These are phyloP conservation scores for Pterois miles DNA, from an alignment of 2,797 vertebrate genomes.

Conservation along the genomic window DNA sequence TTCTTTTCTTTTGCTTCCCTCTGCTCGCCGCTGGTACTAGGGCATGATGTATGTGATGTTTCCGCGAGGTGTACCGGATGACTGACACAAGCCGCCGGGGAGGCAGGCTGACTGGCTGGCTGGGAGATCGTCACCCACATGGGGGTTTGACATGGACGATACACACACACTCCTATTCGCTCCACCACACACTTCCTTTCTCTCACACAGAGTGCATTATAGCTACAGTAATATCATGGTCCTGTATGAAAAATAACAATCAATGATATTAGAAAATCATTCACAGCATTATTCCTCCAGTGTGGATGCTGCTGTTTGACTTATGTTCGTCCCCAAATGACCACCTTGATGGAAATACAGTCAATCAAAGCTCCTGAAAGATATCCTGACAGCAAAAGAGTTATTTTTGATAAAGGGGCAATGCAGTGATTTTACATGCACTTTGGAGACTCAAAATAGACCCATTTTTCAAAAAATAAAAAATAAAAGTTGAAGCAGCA, in stretches of 20 bases:
- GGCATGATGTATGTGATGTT: conserved; percentile 67
- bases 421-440: background rate
- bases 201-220: background rate
- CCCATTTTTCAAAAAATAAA: background rate
- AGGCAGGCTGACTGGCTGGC: conserved; percentile 66
- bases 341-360: conserved; percentile 21
- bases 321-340: conserved; percentile 13
- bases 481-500: background rate
- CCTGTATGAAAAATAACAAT: background rate
- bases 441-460: background rate
- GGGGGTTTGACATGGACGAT: conserved; percentile 44
- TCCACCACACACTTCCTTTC: background rate
- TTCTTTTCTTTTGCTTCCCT: conserved; percentile 34
- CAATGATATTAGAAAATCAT: conserved; percentile 16
- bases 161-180: background rate
- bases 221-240: background rate
- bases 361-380: conserved; percentile 36
- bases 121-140: conserved; percentile 73
- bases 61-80: conserved; percentile 59
- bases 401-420: background rate
- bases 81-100: conserved; percentile 81
- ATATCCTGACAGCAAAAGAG: background rate
- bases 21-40: conserved; percentile 11
- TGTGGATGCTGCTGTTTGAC: conserved; percentile 19
- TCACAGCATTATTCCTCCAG: background rate